Base-by-base conservation (phyloP, 2,797 vertebrate genomes). In the Rhabdomys pumilio region DNA sequence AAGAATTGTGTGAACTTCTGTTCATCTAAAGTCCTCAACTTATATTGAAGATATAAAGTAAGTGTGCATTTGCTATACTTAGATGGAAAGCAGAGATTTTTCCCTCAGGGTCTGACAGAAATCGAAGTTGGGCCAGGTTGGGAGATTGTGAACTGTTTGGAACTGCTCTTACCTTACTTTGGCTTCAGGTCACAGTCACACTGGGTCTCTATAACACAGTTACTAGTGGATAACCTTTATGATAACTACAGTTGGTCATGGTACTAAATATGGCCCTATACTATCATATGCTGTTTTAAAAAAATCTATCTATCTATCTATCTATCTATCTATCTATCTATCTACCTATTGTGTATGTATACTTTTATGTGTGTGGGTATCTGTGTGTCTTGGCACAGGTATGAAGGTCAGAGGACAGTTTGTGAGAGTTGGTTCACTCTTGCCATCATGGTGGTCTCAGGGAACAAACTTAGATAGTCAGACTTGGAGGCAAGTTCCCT, bases 41-140 rank as follows among this genome's bases (percentile, higher is more conserved):
- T 93, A 92, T 31, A 34, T 12, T 77, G 47, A 53, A 94, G 84
- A 92, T n/a, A 93, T 34, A 81, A 89, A n/a, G 63, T 84, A 91
- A 88, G 67, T 26, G 83, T 59, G 15, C 4, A 31, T 83, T 84
- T 91, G 84, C 17, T 84, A 2, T 3, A 59, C n/a, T 55, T 55
- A 44, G 31, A 11, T 72, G 85, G 76, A 50, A 75, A 96, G 53
- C 76, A n/a, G 53, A 85, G 24, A 44, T 50, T 24, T 24, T 84
- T 94, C 63, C 81, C n/a, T 44, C 15, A 31, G 8, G 31, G 38
- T 19, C 82, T 89, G 31, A 55, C 24, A 6, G n/a, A 31, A 76
- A 90, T 9, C 55, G 26, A 14, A 63, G 76, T 6, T 77, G 59
- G 53, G 31, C 55, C 67, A 90, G 17, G 19, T 41, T 93, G 87